Percentiles rank a stretch among this genome's conserved stretches.
These are phyloP conservation scores for Myotis vivesi DNA, from an alignment of 2,797 vertebrate genomes.

Conservation along the genomic window DNA sequence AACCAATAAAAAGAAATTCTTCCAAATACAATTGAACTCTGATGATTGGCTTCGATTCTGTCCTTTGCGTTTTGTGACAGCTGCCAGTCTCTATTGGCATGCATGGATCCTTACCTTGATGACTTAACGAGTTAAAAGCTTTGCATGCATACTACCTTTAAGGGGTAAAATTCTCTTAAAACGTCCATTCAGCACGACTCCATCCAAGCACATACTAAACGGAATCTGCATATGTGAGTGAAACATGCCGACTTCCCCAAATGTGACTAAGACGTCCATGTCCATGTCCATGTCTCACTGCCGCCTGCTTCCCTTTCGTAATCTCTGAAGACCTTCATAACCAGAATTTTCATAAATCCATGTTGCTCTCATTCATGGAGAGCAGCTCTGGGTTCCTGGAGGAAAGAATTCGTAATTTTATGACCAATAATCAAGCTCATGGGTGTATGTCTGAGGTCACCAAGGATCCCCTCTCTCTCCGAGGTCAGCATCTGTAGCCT, in stretches of 20 bases:
- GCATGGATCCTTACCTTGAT: neutral
- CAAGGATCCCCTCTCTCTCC: neutral
- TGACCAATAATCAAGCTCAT: neutral
- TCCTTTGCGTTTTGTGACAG: conserved; percentile 31
- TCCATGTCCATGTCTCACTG: neutral
- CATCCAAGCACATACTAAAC: neutral
- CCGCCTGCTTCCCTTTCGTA: neutral
- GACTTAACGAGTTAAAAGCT: neutral
- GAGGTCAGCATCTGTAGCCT: neutral
- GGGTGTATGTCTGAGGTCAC: neutral
- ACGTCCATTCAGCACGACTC: neutral
- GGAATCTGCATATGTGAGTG: neutral
- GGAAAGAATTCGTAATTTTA: neutral
- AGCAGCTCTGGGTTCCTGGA: neutral
- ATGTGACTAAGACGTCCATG: neutral
- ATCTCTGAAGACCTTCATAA: conserved; percentile 1
- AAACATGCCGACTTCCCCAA: neutral
- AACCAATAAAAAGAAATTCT: neutral
- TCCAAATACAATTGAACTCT: neutral
- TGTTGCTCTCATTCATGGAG: neutral
- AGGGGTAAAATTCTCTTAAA: neutral
- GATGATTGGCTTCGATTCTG: neutral
- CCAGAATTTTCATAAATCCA: neutral
- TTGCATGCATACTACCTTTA: neutral
- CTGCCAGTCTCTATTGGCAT: neutral